Conservation (phyloP, 2,888 invertebrate genomes). For the Melanostoma mellinum region DNA sequence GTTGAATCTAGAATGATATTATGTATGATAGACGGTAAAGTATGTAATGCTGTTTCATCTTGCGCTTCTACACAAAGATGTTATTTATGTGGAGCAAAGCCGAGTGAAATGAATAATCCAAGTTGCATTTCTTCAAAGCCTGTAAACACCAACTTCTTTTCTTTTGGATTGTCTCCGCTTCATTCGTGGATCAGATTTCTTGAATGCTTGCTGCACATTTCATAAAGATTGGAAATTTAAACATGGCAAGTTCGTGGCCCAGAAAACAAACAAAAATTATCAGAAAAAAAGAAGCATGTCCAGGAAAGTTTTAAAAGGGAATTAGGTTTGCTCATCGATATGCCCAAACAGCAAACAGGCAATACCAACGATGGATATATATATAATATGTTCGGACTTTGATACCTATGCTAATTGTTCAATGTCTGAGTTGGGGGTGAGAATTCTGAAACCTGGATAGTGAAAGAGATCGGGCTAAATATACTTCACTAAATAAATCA, state of each 20-base stretch:
- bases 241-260: not conserved
- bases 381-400: too few relatives aligned
- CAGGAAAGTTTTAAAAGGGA: slow-evolving; percentile 21
- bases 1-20: slow-evolving; percentile 7
- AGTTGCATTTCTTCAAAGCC: not conserved
- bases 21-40: slow-evolving; percentile 8
- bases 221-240: slow-evolving; percentile 8
- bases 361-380: slow-evolving; percentile 38
- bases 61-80: too few relatives aligned
- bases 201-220: too few relatives aligned
- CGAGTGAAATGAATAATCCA: slow-evolving; percentile 14
- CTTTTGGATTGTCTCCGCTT: too few relatives aligned
- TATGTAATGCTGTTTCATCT: not conserved
- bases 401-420: too few relatives aligned
- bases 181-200: too few relatives aligned
- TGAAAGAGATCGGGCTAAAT: too few relatives aligned
- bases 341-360: slow-evolving; percentile 18
- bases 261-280: slow-evolving; percentile 24
- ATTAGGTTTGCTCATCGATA: slow-evolving; percentile 22
- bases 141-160: too few relatives aligned
- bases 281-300: slow-evolving; percentile 15
- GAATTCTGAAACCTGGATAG: too few relatives aligned
- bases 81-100: not conserved
- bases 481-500: too few relatives aligned
- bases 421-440: too few relatives aligned